Conservation (phyloP, 2,888 invertebrate species). For the Thecophora atra region DNA sequence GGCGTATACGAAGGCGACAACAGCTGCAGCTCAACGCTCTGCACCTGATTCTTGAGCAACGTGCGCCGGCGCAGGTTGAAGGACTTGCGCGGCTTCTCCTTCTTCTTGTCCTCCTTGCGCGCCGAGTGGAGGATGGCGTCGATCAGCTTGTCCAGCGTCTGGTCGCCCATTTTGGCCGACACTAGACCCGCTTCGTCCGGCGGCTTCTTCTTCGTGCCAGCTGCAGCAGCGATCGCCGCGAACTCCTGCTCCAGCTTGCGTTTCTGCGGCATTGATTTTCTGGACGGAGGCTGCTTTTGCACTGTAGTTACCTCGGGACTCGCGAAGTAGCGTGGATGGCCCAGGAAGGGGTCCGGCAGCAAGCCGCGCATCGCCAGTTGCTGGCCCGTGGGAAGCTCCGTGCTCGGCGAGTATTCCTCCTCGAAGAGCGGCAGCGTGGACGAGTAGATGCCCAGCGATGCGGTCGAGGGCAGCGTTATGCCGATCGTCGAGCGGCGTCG, state of each 20-base stretch:
- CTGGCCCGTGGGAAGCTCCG: conserved; percentile 55
- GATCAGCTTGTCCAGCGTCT: conserved; percentile 63
- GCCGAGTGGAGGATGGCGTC: conserved; percentile 65
- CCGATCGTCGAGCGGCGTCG: conserved; percentile 44
- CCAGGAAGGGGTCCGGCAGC: conserved; percentile 60
- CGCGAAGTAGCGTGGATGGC: conserved; percentile 60
- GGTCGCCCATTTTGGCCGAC: conserved; percentile 63
- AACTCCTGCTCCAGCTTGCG: conserved; percentile 59
- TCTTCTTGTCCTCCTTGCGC: conserved; percentile 57
- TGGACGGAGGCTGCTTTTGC: background rate
- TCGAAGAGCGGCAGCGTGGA: conserved; percentile 62
- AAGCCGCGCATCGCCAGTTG: conserved; percentile 61
- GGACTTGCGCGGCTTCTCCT: conserved; percentile 56
- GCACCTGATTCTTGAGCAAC: conserved; percentile 53
- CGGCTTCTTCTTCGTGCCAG: conserved; percentile 22
- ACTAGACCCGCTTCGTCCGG: conserved; percentile 48
- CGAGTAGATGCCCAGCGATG: conserved; percentile 52
- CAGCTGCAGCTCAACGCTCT: conserved; percentile 38
- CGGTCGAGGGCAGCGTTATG: conserved; percentile 26
- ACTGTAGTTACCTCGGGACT: conserved; percentile 41
- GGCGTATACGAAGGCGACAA: conserved; percentile 50
- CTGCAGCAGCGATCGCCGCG: conserved; percentile 48
- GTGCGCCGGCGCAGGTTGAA: conserved; percentile 60
- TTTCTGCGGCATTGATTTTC: conserved; percentile 47
- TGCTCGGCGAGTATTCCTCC: conserved; percentile 64